Evolutionary conservation across 2,888 invertebrate species (phyloP), one percentile per base, ranked within the genome.

Genomic region (Lasioglossum morio): DNA sequence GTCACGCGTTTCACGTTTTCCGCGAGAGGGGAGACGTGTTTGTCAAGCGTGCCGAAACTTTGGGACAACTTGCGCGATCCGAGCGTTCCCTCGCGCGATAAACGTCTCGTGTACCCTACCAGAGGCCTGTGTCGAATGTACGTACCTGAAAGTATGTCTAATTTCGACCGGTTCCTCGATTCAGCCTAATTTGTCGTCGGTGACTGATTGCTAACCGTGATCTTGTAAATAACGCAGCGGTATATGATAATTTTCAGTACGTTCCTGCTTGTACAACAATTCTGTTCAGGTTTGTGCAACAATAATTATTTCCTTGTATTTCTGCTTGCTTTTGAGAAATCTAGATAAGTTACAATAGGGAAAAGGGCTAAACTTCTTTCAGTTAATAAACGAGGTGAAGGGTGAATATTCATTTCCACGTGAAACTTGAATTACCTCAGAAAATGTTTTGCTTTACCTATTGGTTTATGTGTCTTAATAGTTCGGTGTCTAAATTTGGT

Each of bases 21-120:
- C 40, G 12, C 12, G 30, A 66, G 16, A 23, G 3, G 12, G 16
- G n/a, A n/a, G n/a, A 14, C 43, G 27, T 4, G 40, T 40, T 70
- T 37, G 70, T 70, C 70, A 70, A n/a, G 70, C 40, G 40, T 70
- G 70, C 40, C 70, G 40, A 40, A 70, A 70, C 70, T 70, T 40
- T 0, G 40, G n/a, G 40, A n/a, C 37, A n/a, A 70, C 34, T 37
- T n/a, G 23, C 23, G 34, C 23, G 34, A 66, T 30, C 66, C 30
- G 10, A n/a, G 53, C 34, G 27, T 34, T 66, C 3, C 66, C 30
- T 19, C 34, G 19, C 66, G 16, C 66, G 16, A 12, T 40, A n/a
- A 70, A 40, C 37, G 40, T 40, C 40, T 23, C 69, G 0, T 37
- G 37, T 37, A 23, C 23, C 8, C 16, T 2, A 23, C 4, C 69